Percentiles rank a stretch among this genome's conserved stretches.
These are phyloP conservation scores for Hafferia zeledoni DNA, from an alignment of 2,797 vertebrate genomes.

Conservation along the genomic window DNA sequence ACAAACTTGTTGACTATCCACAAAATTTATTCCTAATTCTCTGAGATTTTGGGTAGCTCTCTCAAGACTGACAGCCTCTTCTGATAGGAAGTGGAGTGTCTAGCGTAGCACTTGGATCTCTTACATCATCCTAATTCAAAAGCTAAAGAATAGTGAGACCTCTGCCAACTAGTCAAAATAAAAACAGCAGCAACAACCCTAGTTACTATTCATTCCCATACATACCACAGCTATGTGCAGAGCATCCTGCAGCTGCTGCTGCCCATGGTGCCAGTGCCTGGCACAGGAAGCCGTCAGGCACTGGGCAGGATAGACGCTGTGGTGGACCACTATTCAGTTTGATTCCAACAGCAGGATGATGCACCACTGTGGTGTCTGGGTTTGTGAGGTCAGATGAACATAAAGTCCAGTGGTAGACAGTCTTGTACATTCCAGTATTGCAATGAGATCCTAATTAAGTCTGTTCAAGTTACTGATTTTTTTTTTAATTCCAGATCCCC, in stretches of 20 bases:
- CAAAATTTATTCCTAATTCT: background rate
- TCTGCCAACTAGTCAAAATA: slow-evolving; percentile 43
- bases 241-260: background rate
- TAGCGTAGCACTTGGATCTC: background rate
- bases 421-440: background rate
- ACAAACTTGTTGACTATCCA: background rate
- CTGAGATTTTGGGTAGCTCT: background rate
- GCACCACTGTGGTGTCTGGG: background rate
- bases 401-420: background rate
- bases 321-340: background rate
- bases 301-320: background rate
- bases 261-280: accelerated
- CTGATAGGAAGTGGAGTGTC: background rate
- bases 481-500: background rate
- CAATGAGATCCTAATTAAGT: background rate
- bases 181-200: slow-evolving; percentile 10
- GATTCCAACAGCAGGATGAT: background rate
- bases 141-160: slow-evolving; percentile 37
- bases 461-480: background rate
- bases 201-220: background rate
- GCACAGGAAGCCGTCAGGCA: background rate
- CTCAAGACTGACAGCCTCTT: background rate
- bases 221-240: background rate
- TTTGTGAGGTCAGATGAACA: background rate
- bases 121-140: slow-evolving; percentile 62